Base-by-base conservation (phyloP, 2,113 vertebrate species). In the Illadopsis cleaveri region DNA sequence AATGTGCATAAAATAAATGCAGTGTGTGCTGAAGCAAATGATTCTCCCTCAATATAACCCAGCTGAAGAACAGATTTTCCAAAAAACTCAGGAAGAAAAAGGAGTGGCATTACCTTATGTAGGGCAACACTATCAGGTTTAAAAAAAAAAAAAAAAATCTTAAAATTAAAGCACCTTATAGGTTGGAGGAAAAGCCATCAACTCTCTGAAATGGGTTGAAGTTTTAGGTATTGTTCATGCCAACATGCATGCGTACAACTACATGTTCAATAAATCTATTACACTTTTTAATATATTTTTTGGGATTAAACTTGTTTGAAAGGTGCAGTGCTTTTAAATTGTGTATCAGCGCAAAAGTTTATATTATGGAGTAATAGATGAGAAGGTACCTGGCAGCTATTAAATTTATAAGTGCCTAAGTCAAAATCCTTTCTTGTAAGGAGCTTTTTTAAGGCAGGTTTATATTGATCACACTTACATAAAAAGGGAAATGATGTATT, bases 381-480 rank as follows among this genome's bases (percentile, higher is more conserved):
- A 78, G 84, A 92, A 92, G 35, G 48, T 62, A 62, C 33, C 27
- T 65, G 42, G 35, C 54, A 91, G 45, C 66, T 85, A 64, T 75
- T 97, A 85, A 83, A 85, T 93, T 94, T 91, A 5, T 79, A 94
- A 89, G 33, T 30, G 68, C 82, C 47, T 94, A 75, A 80, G 45
- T 78, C 82, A 94, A 70, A 48, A 48, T 86, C 37, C 68, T 85
- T 94, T 91, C 69, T 68, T 81, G 64, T 66, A 89, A 82, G 71
- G 66, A 81, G 6, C 42, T 31, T 61, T 96, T 96, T 82, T 10
- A 96, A 88, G 84, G 53, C 76, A 42, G 58, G 73, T 85, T 96
- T 95, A 89, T 38, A 82, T 69, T 19, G 56, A 75, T 94, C 42
- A 83, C n/a, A 64, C 57, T 95, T 91, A 57, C 28, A 78, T 83